phyloP scores from a whole-genome alignment of 2,888 invertebrate genomes.

The Meghimatium bilineatum region DNA sequence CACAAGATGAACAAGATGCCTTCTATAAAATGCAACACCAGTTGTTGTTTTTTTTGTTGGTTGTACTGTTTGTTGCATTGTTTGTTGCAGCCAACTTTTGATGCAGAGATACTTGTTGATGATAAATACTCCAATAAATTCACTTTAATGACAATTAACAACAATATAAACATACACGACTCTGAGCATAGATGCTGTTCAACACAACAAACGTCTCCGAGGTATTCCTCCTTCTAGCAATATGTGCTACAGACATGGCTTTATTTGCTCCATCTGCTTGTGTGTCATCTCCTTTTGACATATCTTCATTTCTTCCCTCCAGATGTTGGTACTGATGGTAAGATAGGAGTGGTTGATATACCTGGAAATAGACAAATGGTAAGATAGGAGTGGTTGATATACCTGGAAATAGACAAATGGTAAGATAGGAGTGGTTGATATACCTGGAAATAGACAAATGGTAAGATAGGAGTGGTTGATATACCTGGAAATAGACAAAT shows the following conservation, averaged over 20 bases:
- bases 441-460: constrained; percentile 60
- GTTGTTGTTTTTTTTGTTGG: too few species aligned
- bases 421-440: constrained; percentile 75
- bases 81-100: too few species aligned
- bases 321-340: constrained; percentile 72
- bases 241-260: neutral
- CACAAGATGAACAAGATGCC: too few species aligned
- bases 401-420: constrained; percentile 61
- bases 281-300: constrained; percentile 40
- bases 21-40: too few species aligned
- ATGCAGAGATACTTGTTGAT: too few species aligned
- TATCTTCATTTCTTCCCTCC: constrained; percentile 48
- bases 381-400: constrained; percentile 75
- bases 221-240: neutral
- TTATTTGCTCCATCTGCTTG: neutral
- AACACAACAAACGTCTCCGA: neutral
- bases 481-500: constrained; percentile 62
- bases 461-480: constrained; percentile 75
- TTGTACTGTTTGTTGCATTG: too few species aligned
- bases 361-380: constrained; percentile 59
- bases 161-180: neutral
- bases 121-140: too few species aligned
- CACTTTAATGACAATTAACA: neutral
- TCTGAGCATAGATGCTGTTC: neutral
- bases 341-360: constrained; percentile 75